These are phyloP conservation scores for Drosophila cardini DNA, from an alignment of 1,140 invertebrate species.

Conservation along the genomic window DNA sequence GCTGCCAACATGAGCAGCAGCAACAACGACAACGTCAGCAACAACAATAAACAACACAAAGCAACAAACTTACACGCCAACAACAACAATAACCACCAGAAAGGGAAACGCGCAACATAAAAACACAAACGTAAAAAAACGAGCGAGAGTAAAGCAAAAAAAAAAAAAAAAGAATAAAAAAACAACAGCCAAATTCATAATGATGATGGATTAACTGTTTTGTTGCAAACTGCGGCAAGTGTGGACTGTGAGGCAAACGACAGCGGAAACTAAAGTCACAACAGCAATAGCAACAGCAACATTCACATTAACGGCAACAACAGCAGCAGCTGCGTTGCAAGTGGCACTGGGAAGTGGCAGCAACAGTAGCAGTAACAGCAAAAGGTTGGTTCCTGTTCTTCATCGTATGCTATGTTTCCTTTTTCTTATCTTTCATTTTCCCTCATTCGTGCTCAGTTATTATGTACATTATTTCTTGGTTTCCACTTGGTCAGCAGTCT, in stretches of 20 bases:
- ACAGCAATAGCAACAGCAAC: constrained; percentile 2
- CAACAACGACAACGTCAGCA: constrained; percentile 40
- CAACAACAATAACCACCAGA: constrained; percentile 21
- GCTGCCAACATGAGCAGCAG: constrained; percentile 54
- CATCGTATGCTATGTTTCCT: constrained; percentile 17
- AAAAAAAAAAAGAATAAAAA: constrained; percentile 35
- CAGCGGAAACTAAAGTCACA: constrained; percentile 43
- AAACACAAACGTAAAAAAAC: constrained; percentile 34
- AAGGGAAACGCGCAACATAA: constrained; percentile 11
- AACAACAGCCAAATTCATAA: constrained; percentile 61
- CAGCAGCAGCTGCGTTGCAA: constrained; percentile 38
- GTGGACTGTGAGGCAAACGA: constrained; percentile 14
- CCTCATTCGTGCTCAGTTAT: neutral
- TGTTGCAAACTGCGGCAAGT: constrained; percentile 45
- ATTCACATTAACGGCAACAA: constrained; percentile 1
- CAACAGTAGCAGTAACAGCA: constrained; percentile 26
- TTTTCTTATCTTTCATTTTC: constrained; percentile 27
- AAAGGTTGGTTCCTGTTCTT: constrained; percentile 59
- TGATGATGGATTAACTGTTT: constrained; percentile 78
- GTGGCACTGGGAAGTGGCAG: constrained; percentile 47
- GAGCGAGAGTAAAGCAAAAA: constrained; percentile 37
- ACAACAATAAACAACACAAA: constrained; percentile 27
- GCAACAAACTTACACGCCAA: constrained; percentile 33
- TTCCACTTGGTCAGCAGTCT: constrained; percentile 29
- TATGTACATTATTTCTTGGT: constrained; percentile 25